phyloP scores from a whole-genome alignment of 2,888 invertebrate genomes.

The Epirrita christyi region DNA sequence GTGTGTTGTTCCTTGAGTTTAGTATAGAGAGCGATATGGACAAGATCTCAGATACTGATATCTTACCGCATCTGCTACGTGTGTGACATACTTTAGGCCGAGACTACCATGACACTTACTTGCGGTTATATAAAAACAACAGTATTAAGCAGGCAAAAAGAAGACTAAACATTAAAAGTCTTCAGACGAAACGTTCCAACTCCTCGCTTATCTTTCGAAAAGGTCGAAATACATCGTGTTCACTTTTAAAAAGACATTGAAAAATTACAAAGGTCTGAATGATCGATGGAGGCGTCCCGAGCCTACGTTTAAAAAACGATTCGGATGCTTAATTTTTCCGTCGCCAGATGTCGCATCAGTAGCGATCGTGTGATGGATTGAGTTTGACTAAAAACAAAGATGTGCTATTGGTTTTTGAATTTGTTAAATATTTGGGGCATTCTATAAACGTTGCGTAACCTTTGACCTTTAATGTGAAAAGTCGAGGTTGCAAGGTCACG shows the following conservation, averaged over 20 bases:
- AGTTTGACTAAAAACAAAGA: slow-evolving; percentile 43
- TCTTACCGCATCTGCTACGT: no score
- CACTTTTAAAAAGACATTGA: slow-evolving; percentile 61
- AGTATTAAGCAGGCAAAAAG: no score
- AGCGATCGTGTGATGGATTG: slow-evolving; percentile 65
- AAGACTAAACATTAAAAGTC: neutral
- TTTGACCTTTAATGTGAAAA: no score
- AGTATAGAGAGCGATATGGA: no score
- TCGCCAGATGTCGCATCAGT: slow-evolving; percentile 64
- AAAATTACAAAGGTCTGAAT: slow-evolving; percentile 69
- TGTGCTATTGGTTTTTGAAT: slow-evolving; percentile 24
- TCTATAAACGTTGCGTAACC: no score
- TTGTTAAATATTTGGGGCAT: neutral
- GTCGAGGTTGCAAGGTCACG: no score
- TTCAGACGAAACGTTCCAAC: neutral
- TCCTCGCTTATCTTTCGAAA: slow-evolving; percentile 18
- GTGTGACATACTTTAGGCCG: no score
- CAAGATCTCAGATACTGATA: no score
- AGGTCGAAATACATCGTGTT: slow-evolving; percentile 32
- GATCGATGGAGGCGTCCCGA: slow-evolving; percentile 65
- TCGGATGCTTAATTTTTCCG: slow-evolving; percentile 75
- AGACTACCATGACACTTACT: no score
- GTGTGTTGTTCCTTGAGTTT: no score
- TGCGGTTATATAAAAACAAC: no score
- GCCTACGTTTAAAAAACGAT: slow-evolving; percentile 74